These are phyloP conservation scores for Eilema sororculum DNA, from an alignment of 2,888 invertebrate genomes.

Conservation along the genomic window DNA sequence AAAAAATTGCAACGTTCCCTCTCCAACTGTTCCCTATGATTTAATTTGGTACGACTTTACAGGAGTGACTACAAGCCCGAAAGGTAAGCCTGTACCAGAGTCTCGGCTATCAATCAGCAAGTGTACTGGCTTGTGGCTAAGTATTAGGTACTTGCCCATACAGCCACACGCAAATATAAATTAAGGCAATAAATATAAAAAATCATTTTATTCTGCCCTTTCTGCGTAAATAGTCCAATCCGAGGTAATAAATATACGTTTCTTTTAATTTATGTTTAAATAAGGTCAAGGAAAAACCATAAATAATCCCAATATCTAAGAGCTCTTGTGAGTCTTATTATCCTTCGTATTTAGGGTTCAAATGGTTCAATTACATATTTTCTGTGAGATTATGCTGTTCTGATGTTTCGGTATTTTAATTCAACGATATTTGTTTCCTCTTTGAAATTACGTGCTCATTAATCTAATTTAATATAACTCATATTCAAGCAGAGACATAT, in stretches of 20 bases:
- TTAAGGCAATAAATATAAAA: neutral
- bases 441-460: neutral
- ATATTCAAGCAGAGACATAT: constrained; percentile 4
- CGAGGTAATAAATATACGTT: neutral
- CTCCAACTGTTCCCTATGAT: too few relatives aligned
- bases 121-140: too few relatives aligned
- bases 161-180: too few relatives aligned
- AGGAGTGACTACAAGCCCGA: too few relatives aligned
- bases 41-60: too few relatives aligned
- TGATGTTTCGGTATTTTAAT: neutral
- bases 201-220: neutral
- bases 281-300: neutral
- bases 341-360: constrained; percentile 9
- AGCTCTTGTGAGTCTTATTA: neutral
- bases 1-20: too few relatives aligned
- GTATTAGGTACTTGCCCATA: too few relatives aligned
- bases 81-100: too few relatives aligned
- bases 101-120: too few relatives aligned
- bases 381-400: neutral
- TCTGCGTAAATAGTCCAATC: neutral
- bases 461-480: constrained; percentile 1
- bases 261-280: neutral
- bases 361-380: constrained; percentile 3
- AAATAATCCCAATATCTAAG: constrained; percentile 3
- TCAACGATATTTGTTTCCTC: neutral